Conservation (phyloP, 2,797 vertebrate species). For the Odontamblyopus rebecca region DNA sequence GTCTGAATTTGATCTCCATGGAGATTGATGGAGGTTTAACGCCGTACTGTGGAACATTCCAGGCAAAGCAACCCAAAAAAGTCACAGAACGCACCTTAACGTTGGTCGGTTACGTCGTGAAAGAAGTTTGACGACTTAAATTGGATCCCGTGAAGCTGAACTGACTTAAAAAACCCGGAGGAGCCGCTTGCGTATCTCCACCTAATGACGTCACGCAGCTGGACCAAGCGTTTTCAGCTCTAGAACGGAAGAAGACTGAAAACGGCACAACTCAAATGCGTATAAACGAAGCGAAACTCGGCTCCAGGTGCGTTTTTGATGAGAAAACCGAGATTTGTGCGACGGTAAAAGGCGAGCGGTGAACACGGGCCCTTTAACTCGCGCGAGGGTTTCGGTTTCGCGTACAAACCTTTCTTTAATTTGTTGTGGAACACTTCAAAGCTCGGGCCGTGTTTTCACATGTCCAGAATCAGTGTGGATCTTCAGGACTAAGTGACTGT, state of each 20-base stretch:
- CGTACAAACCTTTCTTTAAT: not conserved
- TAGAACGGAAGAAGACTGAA: not conserved
- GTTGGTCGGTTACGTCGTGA: no score
- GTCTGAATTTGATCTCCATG: no score
- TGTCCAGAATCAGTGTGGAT: not conserved
- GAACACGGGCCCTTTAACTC: not conserved
- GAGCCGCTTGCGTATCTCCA: not conserved
- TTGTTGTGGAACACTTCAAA: not conserved
- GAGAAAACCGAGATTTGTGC: not conserved
- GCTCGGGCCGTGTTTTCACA: not conserved
- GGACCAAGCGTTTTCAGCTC: not conserved
- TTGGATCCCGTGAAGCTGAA: no score
- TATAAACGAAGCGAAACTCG: not conserved
- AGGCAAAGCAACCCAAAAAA: no score
- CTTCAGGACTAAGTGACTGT: not conserved
- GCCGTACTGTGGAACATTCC: no score
- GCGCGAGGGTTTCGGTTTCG: not conserved
- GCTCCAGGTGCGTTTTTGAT: not conserved
- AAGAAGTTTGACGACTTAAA: no score
- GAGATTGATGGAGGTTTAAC: no score
- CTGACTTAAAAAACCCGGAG: no score
- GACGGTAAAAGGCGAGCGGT: not conserved
- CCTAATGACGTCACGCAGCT: not conserved
- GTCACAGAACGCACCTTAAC: no score
- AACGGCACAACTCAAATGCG: not conserved